Conservation (phyloP, 2,888 invertebrate genomes). For the Cremastobaeus sp. region DNA sequence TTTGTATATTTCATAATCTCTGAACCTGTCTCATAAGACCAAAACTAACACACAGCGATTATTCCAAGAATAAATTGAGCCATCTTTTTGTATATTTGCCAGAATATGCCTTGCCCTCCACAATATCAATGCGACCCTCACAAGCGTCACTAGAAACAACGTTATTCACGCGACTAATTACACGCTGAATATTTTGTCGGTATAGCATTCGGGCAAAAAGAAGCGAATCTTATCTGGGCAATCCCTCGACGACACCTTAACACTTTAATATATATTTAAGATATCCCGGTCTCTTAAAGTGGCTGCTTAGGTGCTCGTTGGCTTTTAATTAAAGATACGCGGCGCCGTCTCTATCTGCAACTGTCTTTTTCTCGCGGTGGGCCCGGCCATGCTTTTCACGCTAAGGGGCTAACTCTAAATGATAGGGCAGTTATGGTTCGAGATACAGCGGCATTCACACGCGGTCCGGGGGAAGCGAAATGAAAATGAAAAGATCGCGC, state of each 20-base stretch:
- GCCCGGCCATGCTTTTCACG: slow-evolving; percentile 53
- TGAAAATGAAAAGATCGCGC: slow-evolving; percentile 42
- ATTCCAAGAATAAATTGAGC: too few relatives aligned
- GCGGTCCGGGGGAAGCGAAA: slow-evolving; percentile 23
- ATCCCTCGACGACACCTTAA: slow-evolving; percentile 58
- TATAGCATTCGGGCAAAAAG: slow-evolving; percentile 23
- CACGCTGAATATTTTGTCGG: slow-evolving; percentile 56
- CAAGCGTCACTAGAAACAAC: slow-evolving; percentile 13
- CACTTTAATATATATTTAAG: slow-evolving; percentile 66
- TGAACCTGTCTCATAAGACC: too few relatives aligned
- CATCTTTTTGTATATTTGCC: too few relatives aligned
- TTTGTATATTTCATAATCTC: too few relatives aligned
- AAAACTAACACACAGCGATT: too few relatives aligned
- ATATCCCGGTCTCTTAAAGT: slow-evolving; percentile 57
- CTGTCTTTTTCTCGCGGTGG: slow-evolving; percentile 25
- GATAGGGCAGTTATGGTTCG: slow-evolving; percentile 76
- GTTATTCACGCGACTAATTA: slow-evolving; percentile 56
- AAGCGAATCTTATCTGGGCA: slow-evolving; percentile 57
- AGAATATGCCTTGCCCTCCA: too few relatives aligned
- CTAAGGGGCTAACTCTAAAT: slow-evolving; percentile 73
- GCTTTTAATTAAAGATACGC: slow-evolving; percentile 77
- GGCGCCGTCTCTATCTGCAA: slow-evolving; percentile 69
- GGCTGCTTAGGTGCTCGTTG: slow-evolving; percentile 55
- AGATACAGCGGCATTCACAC: slow-evolving; percentile 63
- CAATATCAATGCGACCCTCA: too few relatives aligned